phyloP scores from a whole-genome alignment of 2,797 vertebrate genomes.

The Philypnodon macrostomus region DNA sequence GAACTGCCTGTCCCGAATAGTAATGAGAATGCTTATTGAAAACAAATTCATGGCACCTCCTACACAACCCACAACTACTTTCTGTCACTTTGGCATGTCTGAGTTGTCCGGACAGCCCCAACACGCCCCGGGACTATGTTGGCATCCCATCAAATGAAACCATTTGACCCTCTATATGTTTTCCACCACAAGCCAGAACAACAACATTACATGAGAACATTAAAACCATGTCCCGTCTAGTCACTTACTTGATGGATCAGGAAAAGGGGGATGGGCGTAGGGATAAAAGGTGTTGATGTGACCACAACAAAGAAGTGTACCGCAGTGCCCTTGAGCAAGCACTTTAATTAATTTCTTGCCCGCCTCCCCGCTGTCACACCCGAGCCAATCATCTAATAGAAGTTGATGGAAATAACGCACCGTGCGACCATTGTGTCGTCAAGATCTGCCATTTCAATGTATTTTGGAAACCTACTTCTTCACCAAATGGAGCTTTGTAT shows the following conservation, averaged over 20 bases:
- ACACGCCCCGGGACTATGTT: conserved; percentile 64
- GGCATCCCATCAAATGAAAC: conserved; percentile 75
- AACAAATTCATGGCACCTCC: conserved; percentile 58
- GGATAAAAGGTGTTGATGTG: conserved; percentile 48
- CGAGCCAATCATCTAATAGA: conserved; percentile 34
- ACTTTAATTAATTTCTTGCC: conserved; percentile 75
- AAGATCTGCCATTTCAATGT: conserved; percentile 47
- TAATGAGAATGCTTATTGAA: conserved; percentile 57
- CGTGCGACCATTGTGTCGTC: conserved; percentile 25
- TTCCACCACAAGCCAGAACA: conserved; percentile 56
- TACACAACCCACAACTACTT: conserved; percentile 45
- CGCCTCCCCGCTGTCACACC: conserved; percentile 35
- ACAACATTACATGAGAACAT: conserved; percentile 77
- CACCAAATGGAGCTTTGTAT: conserved; percentile 69
- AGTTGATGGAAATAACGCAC: conserved; percentile 48
- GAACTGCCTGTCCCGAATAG: conserved; percentile 34
- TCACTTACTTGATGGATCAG: conserved; percentile 70
- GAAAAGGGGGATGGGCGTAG: conserved; percentile 24
- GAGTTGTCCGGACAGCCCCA: conserved; percentile 58
- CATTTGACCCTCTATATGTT: conserved; percentile 63
- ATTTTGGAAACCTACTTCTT: conserved; percentile 63
- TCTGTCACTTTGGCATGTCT: conserved; percentile 61
- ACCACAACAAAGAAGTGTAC: conserved; percentile 45
- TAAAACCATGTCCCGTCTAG: conserved; percentile 72
- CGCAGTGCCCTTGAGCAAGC: conserved; percentile 73